Evolutionary conservation across 1,140 invertebrate genomes (phyloP).

Genomic region (Olivierus martensii): DNA sequence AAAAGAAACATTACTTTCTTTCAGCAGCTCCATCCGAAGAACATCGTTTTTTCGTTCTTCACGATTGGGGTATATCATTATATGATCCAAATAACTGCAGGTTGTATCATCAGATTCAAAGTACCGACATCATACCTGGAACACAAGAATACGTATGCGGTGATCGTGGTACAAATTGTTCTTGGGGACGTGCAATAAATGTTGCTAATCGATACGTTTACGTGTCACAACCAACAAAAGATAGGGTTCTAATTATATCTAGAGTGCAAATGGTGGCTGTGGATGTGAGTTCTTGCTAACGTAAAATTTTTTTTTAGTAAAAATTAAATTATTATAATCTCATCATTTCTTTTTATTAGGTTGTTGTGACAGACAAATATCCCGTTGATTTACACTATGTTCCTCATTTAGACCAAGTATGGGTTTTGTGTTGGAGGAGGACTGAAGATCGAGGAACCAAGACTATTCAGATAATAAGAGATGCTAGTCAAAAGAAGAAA

Average conservation of each 20-base stretch:
- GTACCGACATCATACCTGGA: conserved; percentile 56
- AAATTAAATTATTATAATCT: no score
- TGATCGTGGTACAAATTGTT: conserved; percentile 44
- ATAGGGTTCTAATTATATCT: conserved; percentile 55
- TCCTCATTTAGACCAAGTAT: conserved; percentile 58
- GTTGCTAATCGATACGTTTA: conserved; percentile 59
- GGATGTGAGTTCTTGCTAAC: conserved; percentile 11
- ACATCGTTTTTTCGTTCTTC: conserved; percentile 56
- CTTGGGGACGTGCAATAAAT: conserved; percentile 58
- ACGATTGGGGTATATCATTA: conserved; percentile 58
- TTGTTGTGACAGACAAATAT: conserved; percentile 56
- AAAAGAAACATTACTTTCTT: no score
- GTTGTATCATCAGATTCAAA: conserved; percentile 53
- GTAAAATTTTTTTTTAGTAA: no score
- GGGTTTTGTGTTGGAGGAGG: conserved; percentile 58
- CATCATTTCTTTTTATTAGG: conserved; percentile 31
- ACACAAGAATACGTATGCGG: conserved; percentile 59
- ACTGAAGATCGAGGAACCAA: conserved; percentile 44
- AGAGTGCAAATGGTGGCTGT: conserved; percentile 44
- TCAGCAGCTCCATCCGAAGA: conserved; percentile 45
- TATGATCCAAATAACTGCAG: conserved; percentile 60
- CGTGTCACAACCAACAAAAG: conserved; percentile 53
- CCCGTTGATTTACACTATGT: conserved; percentile 59
- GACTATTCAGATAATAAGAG: conserved; percentile 55
- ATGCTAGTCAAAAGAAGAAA: conserved; percentile 56